Base-by-base conservation (phyloP, 2,797 vertebrate genomes). In the Betta splendens region DNA sequence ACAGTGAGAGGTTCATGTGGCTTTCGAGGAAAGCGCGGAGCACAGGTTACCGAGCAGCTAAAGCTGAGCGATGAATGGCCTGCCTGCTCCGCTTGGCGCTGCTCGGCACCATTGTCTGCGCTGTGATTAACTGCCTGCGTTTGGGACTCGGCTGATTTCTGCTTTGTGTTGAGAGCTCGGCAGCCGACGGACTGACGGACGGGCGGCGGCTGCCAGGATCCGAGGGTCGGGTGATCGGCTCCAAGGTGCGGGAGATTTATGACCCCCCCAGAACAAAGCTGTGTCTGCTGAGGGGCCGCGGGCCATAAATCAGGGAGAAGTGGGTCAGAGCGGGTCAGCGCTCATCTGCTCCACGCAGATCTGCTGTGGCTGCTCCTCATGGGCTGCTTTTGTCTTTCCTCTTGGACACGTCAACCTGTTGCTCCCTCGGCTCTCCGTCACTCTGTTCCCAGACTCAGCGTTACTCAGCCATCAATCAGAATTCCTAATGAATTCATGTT, bases 221-320 rank as follows among this genome's bases (percentile, higher is more conserved):
- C 73, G 71, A 70, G 82, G 86, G 86, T 86, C 79, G 83, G 82
- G 72, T 84, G 85, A 88, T 88, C 72, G 45, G 77, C 77, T 84
- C 64, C 44, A 81, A 84, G 80, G 79, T 84, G 76, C 60, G 1
- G 57, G 81, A 90, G 90, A 92, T 91, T 91, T 86, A 92, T 90
- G 87, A 87, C 83, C 86, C 78, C 81, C 81, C 73, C 80, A 81
- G 86, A 89, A 89, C 86, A 89, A 90, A 90, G 87, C 80, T 63
- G 80, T 85, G 87, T 89, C 87, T 86, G 76, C 87, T 4, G 80
- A 63, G 85, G 68, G 83, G 83, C 72, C 66, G 67, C 72, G 64
- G 79, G 61, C 76, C 83, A 90, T 92, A 90, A 92, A 91, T 91
- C 91, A 89, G 84, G 75, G 50, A 75, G 82, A 92, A 92, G 79